Evolutionary conservation across 2,888 invertebrate genomes (phyloP), one percentile per base, ranked within the genome.

Genomic region (Drosophila suboccidentalis): DNA sequence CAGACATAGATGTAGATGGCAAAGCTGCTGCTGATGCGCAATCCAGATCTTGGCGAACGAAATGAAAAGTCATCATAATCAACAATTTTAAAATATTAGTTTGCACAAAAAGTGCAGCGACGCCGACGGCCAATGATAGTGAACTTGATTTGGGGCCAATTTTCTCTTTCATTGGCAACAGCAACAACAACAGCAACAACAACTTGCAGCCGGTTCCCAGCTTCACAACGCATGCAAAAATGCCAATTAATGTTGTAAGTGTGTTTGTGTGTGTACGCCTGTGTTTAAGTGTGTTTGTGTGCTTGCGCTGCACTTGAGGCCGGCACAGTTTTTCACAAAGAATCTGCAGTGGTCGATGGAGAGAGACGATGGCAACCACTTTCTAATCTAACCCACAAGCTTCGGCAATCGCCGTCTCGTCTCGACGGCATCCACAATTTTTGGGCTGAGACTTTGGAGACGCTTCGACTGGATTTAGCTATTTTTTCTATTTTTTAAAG

Each of bases 61-160:
- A 81, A 82, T 81, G 77, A 81, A 81, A 82, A 82, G 81, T 81
- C 83, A 82, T 82, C 83, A 82, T 81, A 82, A 81, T 82, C 78
- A 81, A 79, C 80, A 79, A 74, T 81, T 82, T 82, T 67, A 76
- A 79, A 81, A 82, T 81, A 82, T 82, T 82, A 79, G 82, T 81
- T 80, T 66, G 80, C 77, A 74, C 66, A 74, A 79, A 82, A 79
- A 51, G 55, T 19, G 75, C 61, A 58, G 66, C 65, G 78, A 61
- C 53, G 75, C 62, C 65, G 65, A 57, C 68, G 71, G 72, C 62
- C 80, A 70, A 66, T 80, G 83, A 83, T 82, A 83, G 83, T 83
- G 82, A 82, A 82, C 82, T 82, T 82, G 82, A 82, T 80, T 80
- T 71, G 72, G 71, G 84, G 68, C 70, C 81, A 83, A 83, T 83